Base-by-base conservation (phyloP, 2,888 invertebrate species). In the Euclidia mi region DNA sequence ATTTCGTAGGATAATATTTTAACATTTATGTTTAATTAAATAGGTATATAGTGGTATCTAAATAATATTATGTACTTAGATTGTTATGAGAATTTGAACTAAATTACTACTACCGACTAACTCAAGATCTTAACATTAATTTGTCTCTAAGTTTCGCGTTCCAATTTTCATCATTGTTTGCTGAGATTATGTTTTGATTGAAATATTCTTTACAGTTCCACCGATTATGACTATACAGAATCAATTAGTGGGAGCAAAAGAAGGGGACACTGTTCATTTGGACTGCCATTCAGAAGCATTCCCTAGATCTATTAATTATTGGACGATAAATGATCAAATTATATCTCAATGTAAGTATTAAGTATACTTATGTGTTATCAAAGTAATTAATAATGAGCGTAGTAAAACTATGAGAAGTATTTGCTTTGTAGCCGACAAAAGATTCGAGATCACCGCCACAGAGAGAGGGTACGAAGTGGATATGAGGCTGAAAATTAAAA, bases 221-320 rank as follows among this genome's bases (percentile, higher is more conserved):
- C 97, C 97, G 43, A 96, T 97, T 95, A 96, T 97, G 85, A 96
- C 96, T 94, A 96, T 97, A 85, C 96, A 96, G 79, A 96, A 97
- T 88, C 97, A 97, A 88, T 93, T 97, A 79, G 96, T 97, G 2
- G 97, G 97, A 31, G 96, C 96, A 0, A 95, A 96, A 72, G 95
- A 96, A 79, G 96, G 96, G 17, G 96, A 97, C 74, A 95, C 96
- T 65, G 95, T 97, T 76, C 95, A 96, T 43, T 89, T 97, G 65
- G 97, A 97, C 78, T 97, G 97, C 79, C 95, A 96, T 81, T 96
- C 97, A 12, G 97, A 97, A 89, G 97, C 97, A 15, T 97, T 95
- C 82, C 97, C 97, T 25, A 96, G 96, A 85, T 96, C 97, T 60
- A 96, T 97, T 79, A 97, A 97, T 91, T 97, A 97, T 87, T 97